Evolutionary conservation across 2,888 invertebrate species (phyloP), one percentile per base, ranked within the genome.

Genomic region (Brachycybe producta): DNA sequence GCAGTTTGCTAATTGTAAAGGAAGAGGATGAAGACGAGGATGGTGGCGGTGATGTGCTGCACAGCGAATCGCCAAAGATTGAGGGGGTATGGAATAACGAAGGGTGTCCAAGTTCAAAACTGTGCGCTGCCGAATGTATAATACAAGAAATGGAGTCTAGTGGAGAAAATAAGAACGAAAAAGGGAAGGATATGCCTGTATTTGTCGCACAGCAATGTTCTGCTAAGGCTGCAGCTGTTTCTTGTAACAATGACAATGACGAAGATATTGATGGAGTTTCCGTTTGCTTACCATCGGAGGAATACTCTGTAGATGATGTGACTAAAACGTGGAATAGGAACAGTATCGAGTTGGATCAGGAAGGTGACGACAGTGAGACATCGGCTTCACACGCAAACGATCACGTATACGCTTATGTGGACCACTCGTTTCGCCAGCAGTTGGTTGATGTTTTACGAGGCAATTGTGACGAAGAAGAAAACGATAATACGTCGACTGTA

Each of bases 1-100:
- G 40, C n/a, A 51, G 47, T 19, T 23, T 51, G 21, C 39, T 51
- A 5, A 51, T 51, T 13, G 39, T 47, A 28, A 47, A 47, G 27
- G 51, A 51, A 24, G 51, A 51, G n/a, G 40, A 47, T 17, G 51
- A 47, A 35, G 38, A 47, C 19, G 51, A 48, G 1, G 47, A 30
- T 13, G 48, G 5, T 4, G 26, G 34, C 5, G 49, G n/a, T n/a
- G n/a, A n/a, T n/a, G n/a, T n/a, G n/a, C 32, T n/a, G n/a, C n/a
- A n/a, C n/a, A n/a, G n/a, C n/a, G n/a, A n/a, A n/a, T n/a, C n/a
- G n/a, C n/a, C n/a, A n/a, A n/a, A n/a, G n/a, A n/a, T n/a, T n/a
- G n/a, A n/a, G n/a, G n/a, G n/a, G n/a, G n/a, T n/a, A 30, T 13
- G n/a, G 32, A 30, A 30, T 8, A 13, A 30, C 8, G 8, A 30